Evolutionary conservation across 2,888 invertebrate species (phyloP).

Genomic region (Suillia variegata): DNA sequence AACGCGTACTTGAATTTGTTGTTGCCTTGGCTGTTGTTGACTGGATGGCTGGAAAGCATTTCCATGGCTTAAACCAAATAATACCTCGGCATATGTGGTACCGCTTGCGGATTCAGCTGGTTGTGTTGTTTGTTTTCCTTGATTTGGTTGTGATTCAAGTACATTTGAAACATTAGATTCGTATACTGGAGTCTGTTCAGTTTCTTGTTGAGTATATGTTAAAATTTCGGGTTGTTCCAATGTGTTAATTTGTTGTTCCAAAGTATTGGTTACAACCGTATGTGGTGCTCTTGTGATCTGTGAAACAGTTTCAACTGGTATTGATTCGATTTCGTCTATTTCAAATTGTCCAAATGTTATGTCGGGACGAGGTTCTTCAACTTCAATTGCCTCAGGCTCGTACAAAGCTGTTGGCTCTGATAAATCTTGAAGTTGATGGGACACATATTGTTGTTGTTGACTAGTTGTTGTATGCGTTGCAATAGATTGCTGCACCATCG

Average conservation of each 20-base stretch:
- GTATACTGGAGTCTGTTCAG: no score
- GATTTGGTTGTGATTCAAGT: conserved; percentile 58
- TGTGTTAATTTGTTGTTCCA: conserved; percentile 14
- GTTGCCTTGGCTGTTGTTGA: conserved; percentile 44
- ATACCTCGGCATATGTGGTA: conserved; percentile 57
- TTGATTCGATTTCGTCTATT: conserved; percentile 53
- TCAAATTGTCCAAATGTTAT: conserved; percentile 58
- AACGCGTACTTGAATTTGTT: conserved; percentile 39
- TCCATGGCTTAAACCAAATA: conserved; percentile 51
- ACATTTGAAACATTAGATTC: no score
- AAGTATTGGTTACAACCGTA: neutral
- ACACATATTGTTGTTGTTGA: conserved; percentile 36
- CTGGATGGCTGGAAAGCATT: conserved; percentile 66
- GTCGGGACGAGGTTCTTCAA: conserved; percentile 50
- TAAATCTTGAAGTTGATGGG: conserved; percentile 1
- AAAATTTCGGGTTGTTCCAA: neutral
- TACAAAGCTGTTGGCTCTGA: conserved; percentile 22
- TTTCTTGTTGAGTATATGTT: conserved; percentile 16
- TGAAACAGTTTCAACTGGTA: conserved; percentile 37
- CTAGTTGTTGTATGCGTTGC: conserved; percentile 32
- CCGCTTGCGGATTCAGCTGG: conserved; percentile 36
- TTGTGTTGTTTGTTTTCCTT: conserved; percentile 22
- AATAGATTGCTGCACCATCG: conserved; percentile 41
- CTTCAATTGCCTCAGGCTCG: conserved; percentile 46
- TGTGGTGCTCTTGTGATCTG: no score